These are phyloP conservation scores for Crypturellus undulatus DNA, from an alignment of 2,113 vertebrate species.

Conservation along the genomic window DNA sequence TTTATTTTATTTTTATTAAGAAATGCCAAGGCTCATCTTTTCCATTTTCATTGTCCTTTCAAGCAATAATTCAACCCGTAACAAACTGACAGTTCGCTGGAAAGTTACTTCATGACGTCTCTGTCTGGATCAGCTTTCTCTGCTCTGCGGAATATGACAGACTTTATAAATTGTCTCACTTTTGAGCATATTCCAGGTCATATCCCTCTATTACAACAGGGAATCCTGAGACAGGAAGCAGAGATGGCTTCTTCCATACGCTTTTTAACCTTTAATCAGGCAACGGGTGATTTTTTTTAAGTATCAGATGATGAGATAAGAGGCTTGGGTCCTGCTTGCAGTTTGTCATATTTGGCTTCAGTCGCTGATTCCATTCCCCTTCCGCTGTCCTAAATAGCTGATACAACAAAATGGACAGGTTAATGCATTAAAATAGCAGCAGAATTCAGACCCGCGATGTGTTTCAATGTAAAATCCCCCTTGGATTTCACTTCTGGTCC, in stretches of 20 bases:
- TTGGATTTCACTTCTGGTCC: background rate
- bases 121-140: background rate
- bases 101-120: background rate
- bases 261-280: background rate
- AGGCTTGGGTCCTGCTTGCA: background rate
- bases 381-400: background rate
- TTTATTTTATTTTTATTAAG: background rate
- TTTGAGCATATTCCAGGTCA: constrained; percentile 1
- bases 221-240: constrained; percentile 57
- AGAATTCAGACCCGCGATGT: background rate
- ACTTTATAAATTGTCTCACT: constrained; percentile 31
- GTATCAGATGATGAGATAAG: constrained; percentile 65
- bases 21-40: background rate
- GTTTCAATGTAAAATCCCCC: background rate
- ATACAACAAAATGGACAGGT: background rate
- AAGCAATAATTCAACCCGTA: background rate
- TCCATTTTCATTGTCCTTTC: background rate
- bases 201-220: constrained; percentile 17
- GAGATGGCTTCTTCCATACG: constrained; percentile 5
- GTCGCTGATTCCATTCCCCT: background rate
- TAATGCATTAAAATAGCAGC: constrained; percentile 13
- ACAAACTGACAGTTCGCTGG: background rate
- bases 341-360: background rate
- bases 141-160: background rate
- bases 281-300: background rate